Evolutionary conservation across 2,113 vertebrate species (phyloP).

Genomic region (Grammomys dolichurus): DNA sequence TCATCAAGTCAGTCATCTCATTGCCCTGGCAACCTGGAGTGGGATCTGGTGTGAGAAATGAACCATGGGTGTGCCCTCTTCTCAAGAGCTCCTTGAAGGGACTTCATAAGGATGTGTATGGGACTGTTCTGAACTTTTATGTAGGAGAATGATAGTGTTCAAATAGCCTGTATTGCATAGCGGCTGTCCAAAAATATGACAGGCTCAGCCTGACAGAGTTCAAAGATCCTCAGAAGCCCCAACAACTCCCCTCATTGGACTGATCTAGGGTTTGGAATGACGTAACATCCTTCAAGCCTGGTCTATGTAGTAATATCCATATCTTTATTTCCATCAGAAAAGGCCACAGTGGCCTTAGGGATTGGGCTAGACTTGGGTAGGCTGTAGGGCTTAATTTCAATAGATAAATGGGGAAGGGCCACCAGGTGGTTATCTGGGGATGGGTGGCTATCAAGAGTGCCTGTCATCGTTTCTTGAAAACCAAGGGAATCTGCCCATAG

Average conservation of each 20-base stretch:
- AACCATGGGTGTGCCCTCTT: too few relatives aligned
- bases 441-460: not conserved
- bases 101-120: not conserved
- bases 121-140: not conserved
- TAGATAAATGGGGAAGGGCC: not conserved
- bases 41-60: not conserved
- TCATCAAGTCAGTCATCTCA: not conserved
- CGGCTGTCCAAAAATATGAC: not conserved
- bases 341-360: not conserved
- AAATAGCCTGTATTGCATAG: not conserved
- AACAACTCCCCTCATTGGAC: not conserved
- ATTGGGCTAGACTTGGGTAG: not conserved
- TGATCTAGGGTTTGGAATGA: not conserved
- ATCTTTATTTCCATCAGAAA: not conserved
- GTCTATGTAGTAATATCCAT: not conserved
- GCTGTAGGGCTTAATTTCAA: not conserved
- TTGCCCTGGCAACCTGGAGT: not conserved
- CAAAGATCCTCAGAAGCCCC: not conserved
- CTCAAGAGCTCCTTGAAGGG: not conserved
- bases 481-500: not conserved
- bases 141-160: not conserved
- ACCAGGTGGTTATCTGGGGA: not conserved
- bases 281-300: not conserved
- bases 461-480: not conserved
- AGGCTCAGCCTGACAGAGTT: not conserved